Conservation (phyloP, 2,113 vertebrate genomes). For the Oncorhynchus clarkii region DNA sequence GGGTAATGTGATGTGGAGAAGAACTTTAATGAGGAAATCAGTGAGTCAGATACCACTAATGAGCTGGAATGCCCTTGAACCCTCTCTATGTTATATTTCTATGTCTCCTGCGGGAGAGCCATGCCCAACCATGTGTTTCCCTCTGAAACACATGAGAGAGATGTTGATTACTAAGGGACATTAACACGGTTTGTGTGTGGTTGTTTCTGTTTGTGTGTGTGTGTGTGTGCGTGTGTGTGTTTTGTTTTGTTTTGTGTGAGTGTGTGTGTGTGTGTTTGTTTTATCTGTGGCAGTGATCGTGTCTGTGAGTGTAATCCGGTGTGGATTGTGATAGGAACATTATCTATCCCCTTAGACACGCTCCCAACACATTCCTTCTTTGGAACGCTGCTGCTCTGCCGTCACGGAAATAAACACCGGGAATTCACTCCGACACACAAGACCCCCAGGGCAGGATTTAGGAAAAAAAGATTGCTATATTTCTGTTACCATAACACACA, state of each 20-base stretch:
- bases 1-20: not conserved
- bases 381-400: not conserved
- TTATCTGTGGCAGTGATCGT: slow-evolving; percentile 10
- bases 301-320: slow-evolving; percentile 10
- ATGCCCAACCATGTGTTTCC: slow-evolving; percentile 8
- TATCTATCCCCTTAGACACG: slow-evolving; percentile 8
- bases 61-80: slow-evolving; percentile 48
- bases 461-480: not conserved
- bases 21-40: slow-evolving; percentile 21
- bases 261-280: no score
- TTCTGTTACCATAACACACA: not conserved
- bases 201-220: not conserved
- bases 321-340: not conserved
- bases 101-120: slow-evolving; percentile 29
- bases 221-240: not conserved
- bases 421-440: slow-evolving; percentile 2
- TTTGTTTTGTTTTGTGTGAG: no score
- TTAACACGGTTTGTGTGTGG: not conserved
- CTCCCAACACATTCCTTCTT: not conserved
- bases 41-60: slow-evolving; percentile 36
- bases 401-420: not conserved
- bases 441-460: not conserved
- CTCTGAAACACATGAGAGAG: slow-evolving; percentile 44
- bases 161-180: slow-evolving; percentile 49
- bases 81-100: slow-evolving; percentile 14